Conservation (phyloP, 2,113 vertebrate species). For the Pithys albifrons region DNA sequence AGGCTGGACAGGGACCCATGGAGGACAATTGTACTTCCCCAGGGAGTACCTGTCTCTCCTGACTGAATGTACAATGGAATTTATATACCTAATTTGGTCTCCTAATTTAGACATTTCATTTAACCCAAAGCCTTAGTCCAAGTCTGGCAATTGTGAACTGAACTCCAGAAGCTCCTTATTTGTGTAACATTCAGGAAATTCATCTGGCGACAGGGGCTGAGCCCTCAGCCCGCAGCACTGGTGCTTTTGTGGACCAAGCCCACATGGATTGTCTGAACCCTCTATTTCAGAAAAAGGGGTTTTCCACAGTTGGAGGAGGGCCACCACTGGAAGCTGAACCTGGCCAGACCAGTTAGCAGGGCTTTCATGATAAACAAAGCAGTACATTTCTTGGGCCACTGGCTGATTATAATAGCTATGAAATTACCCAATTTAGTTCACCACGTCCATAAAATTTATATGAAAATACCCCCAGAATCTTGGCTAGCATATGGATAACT, state of each 20-base stretch:
- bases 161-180: background rate
- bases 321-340: constrained; percentile 21
- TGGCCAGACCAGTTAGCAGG: constrained; percentile 32
- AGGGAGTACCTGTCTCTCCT: background rate
- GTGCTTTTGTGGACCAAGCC: background rate
- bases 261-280: background rate
- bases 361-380: constrained; percentile 28
- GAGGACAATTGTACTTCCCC: background rate
- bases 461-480: constrained; percentile 30
- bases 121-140: background rate
- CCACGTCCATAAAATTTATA: constrained; percentile 56
- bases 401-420: constrained; percentile 57
- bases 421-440: constrained; percentile 59
- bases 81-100: background rate
- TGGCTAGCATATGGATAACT: constrained; percentile 53
- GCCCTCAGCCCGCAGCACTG: background rate
- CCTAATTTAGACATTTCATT: background rate
- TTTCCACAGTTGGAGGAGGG: constrained; percentile 15
- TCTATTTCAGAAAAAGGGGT: background rate
- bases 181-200: background rate
- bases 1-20: background rate
- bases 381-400: constrained; percentile 29
- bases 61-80: fast-evolving
- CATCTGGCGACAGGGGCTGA: background rate
- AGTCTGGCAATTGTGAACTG: background rate